Evolutionary conservation across 2,113 vertebrate genomes (phyloP).

Genomic region (Irena cyanogastra): DNA sequence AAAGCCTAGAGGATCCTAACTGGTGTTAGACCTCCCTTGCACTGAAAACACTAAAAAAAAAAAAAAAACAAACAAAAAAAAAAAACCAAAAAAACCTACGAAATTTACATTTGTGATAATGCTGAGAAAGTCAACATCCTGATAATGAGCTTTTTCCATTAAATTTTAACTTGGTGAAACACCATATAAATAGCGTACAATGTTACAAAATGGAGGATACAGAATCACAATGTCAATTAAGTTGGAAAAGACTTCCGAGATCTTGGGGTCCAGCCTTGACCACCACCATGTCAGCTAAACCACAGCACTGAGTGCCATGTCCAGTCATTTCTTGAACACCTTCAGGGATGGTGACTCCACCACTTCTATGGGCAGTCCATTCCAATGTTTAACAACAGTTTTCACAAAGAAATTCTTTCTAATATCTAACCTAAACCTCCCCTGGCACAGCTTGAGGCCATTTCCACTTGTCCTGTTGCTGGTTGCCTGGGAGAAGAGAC

Average conservation of each 20-base stretch:
- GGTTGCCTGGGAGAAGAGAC: background rate
- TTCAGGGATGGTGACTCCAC: background rate
- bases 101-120: background rate
- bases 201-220: background rate
- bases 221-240: background rate
- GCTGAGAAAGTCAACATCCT: background rate
- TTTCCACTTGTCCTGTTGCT: background rate
- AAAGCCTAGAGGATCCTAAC: background rate
- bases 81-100: background rate
- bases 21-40: background rate
- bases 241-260: background rate
- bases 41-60: background rate
- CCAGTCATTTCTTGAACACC: background rate
- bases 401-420: background rate
- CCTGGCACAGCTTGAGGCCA: background rate
- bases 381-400: background rate
- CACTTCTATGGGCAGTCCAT: background rate
- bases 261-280: rapidly evolving
- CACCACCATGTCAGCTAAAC: background rate
- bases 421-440: background rate
- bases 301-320: background rate
- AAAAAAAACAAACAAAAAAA: background rate
- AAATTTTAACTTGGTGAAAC: background rate
- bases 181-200: rapidly evolving
- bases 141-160: background rate